Evolutionary conservation across 1,140 invertebrate species (phyloP), one percentile per base, ranked within the genome.

Genomic region (Melitaea cinxia): DNA sequence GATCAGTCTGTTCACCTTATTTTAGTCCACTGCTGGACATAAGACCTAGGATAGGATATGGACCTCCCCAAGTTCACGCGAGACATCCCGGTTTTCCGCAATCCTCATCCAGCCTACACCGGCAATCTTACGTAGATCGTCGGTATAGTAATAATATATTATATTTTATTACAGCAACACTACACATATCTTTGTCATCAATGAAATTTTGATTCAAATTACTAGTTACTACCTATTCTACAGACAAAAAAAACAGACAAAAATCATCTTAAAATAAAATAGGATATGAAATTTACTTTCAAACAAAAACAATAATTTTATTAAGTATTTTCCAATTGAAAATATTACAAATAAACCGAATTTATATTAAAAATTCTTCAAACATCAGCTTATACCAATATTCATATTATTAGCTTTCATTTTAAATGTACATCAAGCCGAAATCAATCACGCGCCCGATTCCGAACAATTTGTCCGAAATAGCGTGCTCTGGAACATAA

Each of bases 331-430:
- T 17, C 14, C n/a, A 39, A 39, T 15, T 12, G 4, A 1, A 7
- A 17, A 42, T 42, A 9, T 9, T 9, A 42, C 37, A 42, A 17
- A 42, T 33, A 6, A 42, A 7, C 2, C 6, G 0, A 42, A 17
- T 42, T 19, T 42, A 42, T 17, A 17, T 17, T 15, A 42, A 42
- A 42, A n/a, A 42, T 42, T 42, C 35, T 17, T 17, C 37, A 42
- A 19, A 42, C 37, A 42, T 17, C 3, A n/a, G 37, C n/a, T 39
- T 15, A 39, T 4, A 39, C n/a, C n/a, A 42, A 42, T 42, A 17
- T 42, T 15, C 37, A 42, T 6, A 42, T 17, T n/a, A 37, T 15
- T 14, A 37, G n/a, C 2, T n/a, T 37, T 37, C 12, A 37, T n/a
- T 37, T 4, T 37, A 4, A 37, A 37, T 4, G 2, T 2, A n/a